Evolutionary conservation across 2,888 invertebrate species (phyloP).

Genomic region (Dascillus cervinus): DNA sequence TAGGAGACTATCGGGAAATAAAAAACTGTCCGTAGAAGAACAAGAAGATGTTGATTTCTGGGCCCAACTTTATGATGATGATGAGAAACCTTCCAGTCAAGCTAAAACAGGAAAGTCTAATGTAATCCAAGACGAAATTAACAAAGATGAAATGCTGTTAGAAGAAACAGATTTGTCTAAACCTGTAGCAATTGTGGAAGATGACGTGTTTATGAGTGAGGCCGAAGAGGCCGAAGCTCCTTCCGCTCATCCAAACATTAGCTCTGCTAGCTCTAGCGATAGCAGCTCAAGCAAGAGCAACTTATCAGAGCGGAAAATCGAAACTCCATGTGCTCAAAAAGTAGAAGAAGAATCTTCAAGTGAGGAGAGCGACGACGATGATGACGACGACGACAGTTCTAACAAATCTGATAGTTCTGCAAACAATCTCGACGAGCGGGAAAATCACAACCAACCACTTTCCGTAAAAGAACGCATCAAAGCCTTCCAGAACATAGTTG

Average conservation of each 20-base stretch:
- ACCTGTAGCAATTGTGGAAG: slow-evolving; percentile 4
- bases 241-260: slow-evolving; percentile 13
- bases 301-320: slow-evolving; percentile 7
- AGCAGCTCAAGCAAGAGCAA: slow-evolving; percentile 32
- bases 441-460: slow-evolving; percentile 24
- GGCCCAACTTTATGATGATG: too few species aligned
- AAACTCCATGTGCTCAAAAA: slow-evolving; percentile 5
- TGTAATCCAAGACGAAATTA: slow-evolving; percentile 7
- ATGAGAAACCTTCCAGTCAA: too few species aligned
- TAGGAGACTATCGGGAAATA: slow-evolving; percentile 15
- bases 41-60: slow-evolving; percentile 22
- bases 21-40: too few species aligned
- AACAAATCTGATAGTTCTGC: slow-evolving; percentile 14
- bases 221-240: slow-evolving; percentile 2
- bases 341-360: slow-evolving; percentile 1
- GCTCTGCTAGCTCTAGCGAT: slow-evolving; percentile 35
- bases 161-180: too few species aligned
- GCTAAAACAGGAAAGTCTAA: slow-evolving; percentile 3
- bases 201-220: slow-evolving; percentile 7
- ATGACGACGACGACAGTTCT: slow-evolving; percentile 10
- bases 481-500: slow-evolving; percentile 25
- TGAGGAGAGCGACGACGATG: not conserved
- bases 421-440: slow-evolving; percentile 7
- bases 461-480: slow-evolving; percentile 37
- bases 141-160: slow-evolving; percentile 8